Percentiles rank a stretch among this genome's conserved stretches.
Conservation (phyloP, 2,797 vertebrate genomes). For the Microchirus variegatus region DNA sequence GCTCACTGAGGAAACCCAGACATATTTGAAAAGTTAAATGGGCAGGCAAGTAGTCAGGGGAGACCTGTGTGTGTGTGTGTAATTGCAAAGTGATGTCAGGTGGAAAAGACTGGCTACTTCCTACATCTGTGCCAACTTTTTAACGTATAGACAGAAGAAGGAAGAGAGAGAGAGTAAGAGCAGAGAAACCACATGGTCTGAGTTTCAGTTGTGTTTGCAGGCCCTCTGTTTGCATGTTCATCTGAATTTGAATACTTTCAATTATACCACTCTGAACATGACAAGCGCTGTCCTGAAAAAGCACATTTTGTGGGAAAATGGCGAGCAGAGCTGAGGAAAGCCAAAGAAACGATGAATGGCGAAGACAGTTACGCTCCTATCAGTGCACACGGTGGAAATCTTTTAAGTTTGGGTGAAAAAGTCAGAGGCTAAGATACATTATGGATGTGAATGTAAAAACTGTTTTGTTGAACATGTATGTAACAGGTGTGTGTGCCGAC, state of each 20-base stretch:
- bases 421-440: background rate
- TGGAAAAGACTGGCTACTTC: slow-evolving; percentile 76
- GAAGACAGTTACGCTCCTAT: slow-evolving; percentile 6
- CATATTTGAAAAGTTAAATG: slow-evolving; percentile 24
- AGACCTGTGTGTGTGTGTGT: slow-evolving; percentile 16
- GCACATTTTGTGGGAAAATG: background rate
- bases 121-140: slow-evolving; percentile 59
- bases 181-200: slow-evolving; percentile 37
- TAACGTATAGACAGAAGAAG: slow-evolving; percentile 60
- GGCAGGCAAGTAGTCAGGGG: slow-evolving; percentile 14
- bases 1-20: slow-evolving; percentile 49
- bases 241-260: slow-evolving; percentile 3
- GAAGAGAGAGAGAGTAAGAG: slow-evolving; percentile 35
- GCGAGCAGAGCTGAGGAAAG: background rate
- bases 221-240: background rate
- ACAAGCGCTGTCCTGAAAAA: too few species aligned
- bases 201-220: slow-evolving; percentile 12
- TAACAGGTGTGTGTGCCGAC: background rate
- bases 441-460: background rate
- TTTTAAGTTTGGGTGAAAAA: background rate
- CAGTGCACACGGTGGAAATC: slow-evolving; percentile 16
- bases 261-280: background rate
- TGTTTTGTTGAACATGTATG: slow-evolving; percentile 1
- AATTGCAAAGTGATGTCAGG: slow-evolving; percentile 76
- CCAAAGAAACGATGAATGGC: slow-evolving; percentile 24